Evolutionary conservation across 2,113 vertebrate genomes (phyloP).

Genomic region (Odobenus rosmarus): DNA sequence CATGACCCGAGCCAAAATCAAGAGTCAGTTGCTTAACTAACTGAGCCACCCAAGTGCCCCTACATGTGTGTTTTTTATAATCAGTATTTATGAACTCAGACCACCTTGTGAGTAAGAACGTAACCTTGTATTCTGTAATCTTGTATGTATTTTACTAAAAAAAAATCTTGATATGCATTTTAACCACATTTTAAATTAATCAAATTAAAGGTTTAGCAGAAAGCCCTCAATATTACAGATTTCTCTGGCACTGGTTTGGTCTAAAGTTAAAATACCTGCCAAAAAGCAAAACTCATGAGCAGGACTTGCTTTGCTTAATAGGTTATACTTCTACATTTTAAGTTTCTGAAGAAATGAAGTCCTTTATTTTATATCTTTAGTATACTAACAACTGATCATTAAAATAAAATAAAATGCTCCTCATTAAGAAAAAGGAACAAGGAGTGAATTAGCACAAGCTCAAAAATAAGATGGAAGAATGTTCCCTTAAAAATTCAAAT

Average conservation of each 20-base stretch:
- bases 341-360: neutral
- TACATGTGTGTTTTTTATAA: neutral
- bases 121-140: neutral
- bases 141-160: neutral
- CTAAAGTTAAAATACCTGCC: neutral
- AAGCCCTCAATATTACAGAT: neutral
- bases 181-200: slow-evolving; percentile 35
- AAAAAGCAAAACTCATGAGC: neutral
- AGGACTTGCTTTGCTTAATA: neutral
- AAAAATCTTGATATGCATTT: neutral
- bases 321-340: neutral
- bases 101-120: neutral
- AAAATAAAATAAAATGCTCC: neutral
- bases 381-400: neutral
- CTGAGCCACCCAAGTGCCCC: neutral
- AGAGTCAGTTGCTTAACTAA: neutral
- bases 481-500: slow-evolving; percentile 12
- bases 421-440: neutral
- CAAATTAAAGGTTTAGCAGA: neutral
- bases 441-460: neutral
- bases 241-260: neutral
- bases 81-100: neutral
- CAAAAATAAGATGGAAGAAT: slow-evolving; percentile 39
- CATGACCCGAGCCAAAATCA: neutral
- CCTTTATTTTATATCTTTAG: slow-evolving; percentile 8